phyloP scores from a whole-genome alignment of 2,888 invertebrate species.

The Nemotelus nigrinus region DNA sequence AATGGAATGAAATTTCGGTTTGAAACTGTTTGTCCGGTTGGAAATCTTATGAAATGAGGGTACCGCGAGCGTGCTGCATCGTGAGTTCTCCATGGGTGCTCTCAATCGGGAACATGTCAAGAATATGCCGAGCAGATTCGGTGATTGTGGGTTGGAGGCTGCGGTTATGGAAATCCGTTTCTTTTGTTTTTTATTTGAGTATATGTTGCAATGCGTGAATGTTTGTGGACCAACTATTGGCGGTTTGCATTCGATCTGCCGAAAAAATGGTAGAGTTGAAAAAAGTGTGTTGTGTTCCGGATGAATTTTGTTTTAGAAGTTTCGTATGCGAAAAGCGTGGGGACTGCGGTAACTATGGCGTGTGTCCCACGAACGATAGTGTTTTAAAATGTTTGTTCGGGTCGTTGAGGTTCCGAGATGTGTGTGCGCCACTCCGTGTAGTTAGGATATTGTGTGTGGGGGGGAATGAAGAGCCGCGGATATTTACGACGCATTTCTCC shows the following conservation, averaged over 20 bases:
- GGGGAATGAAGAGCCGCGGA: slow-evolving; percentile 6
- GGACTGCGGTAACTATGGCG: slow-evolving; percentile 3
- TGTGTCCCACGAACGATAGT: slow-evolving; percentile 23
- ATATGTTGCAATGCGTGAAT: slow-evolving; percentile 1
- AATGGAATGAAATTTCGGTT: background rate
- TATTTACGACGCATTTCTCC: slow-evolving; percentile 24
- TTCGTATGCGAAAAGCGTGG: background rate
- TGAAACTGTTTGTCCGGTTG: too few species aligned
- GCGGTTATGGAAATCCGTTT: background rate
- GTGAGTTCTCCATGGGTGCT: background rate
- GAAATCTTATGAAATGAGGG: too few species aligned
- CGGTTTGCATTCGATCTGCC: slow-evolving; percentile 6
- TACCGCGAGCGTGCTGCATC: too few species aligned
- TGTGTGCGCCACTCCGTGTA: slow-evolving; percentile 18
- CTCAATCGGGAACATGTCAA: background rate
- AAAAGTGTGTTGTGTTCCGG: background rate
- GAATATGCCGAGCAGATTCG: background rate
- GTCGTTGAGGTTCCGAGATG: background rate
- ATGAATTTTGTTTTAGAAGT: slow-evolving; percentile 1
- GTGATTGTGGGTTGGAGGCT: background rate
- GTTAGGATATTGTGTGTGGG: background rate
- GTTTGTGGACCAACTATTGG: slow-evolving; percentile 1
- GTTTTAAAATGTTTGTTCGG: slow-evolving; percentile 16
- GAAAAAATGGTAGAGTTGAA: background rate
- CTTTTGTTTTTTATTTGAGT: too few species aligned